Base-by-base conservation (phyloP, 2,888 invertebrate species). In the Drosophila anceps region DNA sequence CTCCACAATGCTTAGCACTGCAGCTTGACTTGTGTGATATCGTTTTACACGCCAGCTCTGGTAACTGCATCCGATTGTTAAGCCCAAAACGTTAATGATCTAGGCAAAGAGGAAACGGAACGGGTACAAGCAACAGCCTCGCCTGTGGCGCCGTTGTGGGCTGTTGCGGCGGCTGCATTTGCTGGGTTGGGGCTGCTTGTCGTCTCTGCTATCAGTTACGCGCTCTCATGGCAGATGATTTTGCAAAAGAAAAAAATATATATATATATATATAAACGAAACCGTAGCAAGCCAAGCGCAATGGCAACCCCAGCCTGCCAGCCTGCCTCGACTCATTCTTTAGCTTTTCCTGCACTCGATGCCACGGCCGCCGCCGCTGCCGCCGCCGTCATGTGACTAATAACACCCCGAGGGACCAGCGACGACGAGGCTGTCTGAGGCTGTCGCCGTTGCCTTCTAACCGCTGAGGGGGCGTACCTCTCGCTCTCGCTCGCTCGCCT, bases 361-460 rank as follows among this genome's bases (percentile, higher is more conserved):
- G 64, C 24, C 24, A 4, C 24, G 2, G 24, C 24, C 24, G 4
- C 73, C 68, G 71, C 24, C 24, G 24, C 24, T 4, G 24, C 24
- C 24, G 4, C 73, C 68, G 71, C 69, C 82, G 71, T 63, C 83
- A 84, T 87, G 82, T 88, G 91, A 91, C 91, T 91, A 91, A 91
- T 91, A 91, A 91, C 91, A 88, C 85, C 91, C 91, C 84, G 68
- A 88, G 91, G 91, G 90, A 89, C 69, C 69, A 67, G 54, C 59
- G 44, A 39, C 59, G 44, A 39, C 51, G 43, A 13, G 24, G 24
- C 37, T 43, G 41, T 13, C 54, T 54, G 57, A 55, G 60, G 58
- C 41, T 57, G 68, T 57, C 57, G 51, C 57, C 48, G 33, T 39
- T 37, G 48, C 63, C 60, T 66, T 62, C 53, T 51, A 64, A 51